Evolutionary conservation across 2,888 invertebrate species (phyloP), one percentile per base, ranked within the genome.

Genomic region (Mythimna lalbum): DNA sequence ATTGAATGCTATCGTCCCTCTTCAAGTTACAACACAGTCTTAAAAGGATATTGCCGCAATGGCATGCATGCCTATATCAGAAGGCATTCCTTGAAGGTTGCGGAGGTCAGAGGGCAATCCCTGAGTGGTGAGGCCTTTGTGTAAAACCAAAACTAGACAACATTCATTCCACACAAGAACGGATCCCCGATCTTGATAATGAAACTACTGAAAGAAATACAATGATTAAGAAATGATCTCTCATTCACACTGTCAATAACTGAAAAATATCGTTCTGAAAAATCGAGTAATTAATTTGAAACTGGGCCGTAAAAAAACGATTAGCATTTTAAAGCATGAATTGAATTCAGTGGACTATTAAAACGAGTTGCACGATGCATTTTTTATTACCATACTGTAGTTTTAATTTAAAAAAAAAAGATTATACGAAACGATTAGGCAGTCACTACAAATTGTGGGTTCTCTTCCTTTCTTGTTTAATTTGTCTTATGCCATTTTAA

Each of bases 341-440:
- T 56, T 39, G 52, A 36, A 72, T 72, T 77, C 39, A 77, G 65
- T 72, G 63, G 63, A 31, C 73, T 64, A 67, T 64, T 62, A 80
- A 59, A 76, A 70, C 77, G 23, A 57, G 21, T 23, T 63, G 33
- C 67, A 67, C 62, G 64, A 60, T 79, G 73, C 59, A 72, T 53
- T 71, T 68, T 72, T 72, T 65, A 59, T 64, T 19, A 23, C n/a
- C n/a, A 33, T 19, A 21, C 39, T 68, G 27, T 49, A 65, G 27
- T 64, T 78, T 49, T 68, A 62, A 55, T 64, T 50, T n/a, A n/a
- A 39, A 67, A 53, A 65, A 27, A 59, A 71, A 55, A 68, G 57
- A 80, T 68, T 71, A 61, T 50, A 57, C 7, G 65, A 65, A 80
- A 60, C 64, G 70, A 76, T 70, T 69, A 70, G 47, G 23, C 62